Evolutionary conservation across 2,888 invertebrate genomes (phyloP), one percentile per base, ranked within the genome.

Genomic region (Urechis unicinctus): DNA sequence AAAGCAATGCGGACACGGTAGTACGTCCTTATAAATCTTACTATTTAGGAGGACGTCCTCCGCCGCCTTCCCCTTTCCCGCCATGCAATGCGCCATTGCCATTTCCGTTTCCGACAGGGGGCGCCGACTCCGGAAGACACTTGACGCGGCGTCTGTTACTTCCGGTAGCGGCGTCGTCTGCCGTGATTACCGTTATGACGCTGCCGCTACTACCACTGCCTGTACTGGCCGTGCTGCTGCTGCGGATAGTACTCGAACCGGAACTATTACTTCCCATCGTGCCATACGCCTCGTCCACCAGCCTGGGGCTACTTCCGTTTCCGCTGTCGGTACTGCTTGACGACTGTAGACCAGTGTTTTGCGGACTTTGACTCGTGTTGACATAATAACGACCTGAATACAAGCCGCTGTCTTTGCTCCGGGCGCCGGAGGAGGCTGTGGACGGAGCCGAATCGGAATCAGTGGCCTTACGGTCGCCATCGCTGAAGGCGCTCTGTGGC

Each of bases 141-240:
- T 44, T 29, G 28, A 36, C 6, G 47, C 57, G 31, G 30, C 50
- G 47, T 43, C 44, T 31, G 29, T 41, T 9, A 21, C 50, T 36
- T 36, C 36, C 36, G 17, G 36, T 36, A 26, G 47, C 51, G 31
- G 52, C 59, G 48, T 55, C 61, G 26, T 61, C 62, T 13, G 61
- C 61, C 2, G 63, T 58, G 26, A 64, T 58, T 29, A 64, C 61
- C 5, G 64, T 64, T 41, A 64, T 61, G 24, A 64, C 64, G 28
- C 64, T 64, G 48, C 64, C 60, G 44, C 61, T 63, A 49, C 61
- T 62, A 22, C 63, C 63, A 49, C 64, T 64, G 13, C 59, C 59
- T 13, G 61, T 61, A 36, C 60, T 58, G 26, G 60, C 61, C 5
- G 55, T 61, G 36, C 56, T 61, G 52, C 58, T 56, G 50, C 59